phyloP scores from a whole-genome alignment of 2,797 vertebrate genomes.

The Hippocampus kuda region DNA sequence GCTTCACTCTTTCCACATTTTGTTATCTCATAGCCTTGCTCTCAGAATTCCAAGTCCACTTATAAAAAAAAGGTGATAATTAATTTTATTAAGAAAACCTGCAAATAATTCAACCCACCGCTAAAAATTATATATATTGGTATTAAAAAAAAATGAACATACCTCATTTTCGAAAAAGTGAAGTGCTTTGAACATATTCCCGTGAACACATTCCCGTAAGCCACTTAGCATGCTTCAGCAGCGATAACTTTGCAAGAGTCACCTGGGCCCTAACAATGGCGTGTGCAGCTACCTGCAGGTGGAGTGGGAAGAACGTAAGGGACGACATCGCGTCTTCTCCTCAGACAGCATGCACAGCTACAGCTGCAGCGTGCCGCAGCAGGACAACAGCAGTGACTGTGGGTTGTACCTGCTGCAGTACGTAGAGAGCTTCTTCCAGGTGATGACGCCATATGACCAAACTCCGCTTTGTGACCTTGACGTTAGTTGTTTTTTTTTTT shows the following conservation, averaged over 20 bases:
- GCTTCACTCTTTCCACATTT: not conserved
- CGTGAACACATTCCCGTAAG: not conserved
- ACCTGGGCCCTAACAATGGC: not conserved
- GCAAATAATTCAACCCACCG: no score
- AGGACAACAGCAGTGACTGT: slow-evolving; percentile 94
- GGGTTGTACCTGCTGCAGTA: slow-evolving; percentile 90
- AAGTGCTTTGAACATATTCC: not conserved
- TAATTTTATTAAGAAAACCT: no score
- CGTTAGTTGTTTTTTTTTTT: not conserved
- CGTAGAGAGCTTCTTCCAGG: slow-evolving; percentile 87
- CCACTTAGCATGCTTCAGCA: not conserved
- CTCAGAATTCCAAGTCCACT: not conserved
- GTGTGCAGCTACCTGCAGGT: slow-evolving; percentile 79
- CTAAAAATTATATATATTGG: no score
- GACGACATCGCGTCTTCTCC: slow-evolving; percentile 68
- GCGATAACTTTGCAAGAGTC: not conserved
- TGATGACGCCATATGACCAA: slow-evolving; percentile 29
- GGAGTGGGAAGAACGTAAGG: slow-evolving; percentile 81
- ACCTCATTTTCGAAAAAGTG: not conserved
- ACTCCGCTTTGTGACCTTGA: not conserved
- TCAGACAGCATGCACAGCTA: slow-evolving; percentile 56
- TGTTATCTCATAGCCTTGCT: not conserved
- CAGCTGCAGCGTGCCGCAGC: slow-evolving; percentile 81
- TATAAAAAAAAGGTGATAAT: not conserved
- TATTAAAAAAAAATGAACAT: no score